Base-by-base conservation (phyloP, 2,113 vertebrate genomes). In the Panthera uncia region DNA sequence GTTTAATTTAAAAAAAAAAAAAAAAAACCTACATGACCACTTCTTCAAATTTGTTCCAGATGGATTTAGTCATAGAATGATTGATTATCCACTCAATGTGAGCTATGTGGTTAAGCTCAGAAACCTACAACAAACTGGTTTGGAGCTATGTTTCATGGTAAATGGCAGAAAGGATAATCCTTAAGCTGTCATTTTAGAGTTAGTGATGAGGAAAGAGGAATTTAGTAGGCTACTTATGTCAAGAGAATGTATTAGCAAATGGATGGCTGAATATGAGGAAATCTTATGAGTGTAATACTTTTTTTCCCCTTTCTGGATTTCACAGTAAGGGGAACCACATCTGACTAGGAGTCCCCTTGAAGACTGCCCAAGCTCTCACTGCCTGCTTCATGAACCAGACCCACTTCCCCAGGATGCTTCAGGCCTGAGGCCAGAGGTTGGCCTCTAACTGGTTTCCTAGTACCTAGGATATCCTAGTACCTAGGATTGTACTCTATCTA, bases 41-140 rank as follows among this genome's bases (percentile, higher is more conserved):
- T 95, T 98, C 88, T 98, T 98, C 95, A 98, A 97, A 98, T 98
- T 97, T 95, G 93, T 98, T 98, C 98, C 98, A 99, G 98, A 98
- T 95, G 98, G 97, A 80, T 98, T 98, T 96, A 93, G 98, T 98
- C 98, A 95, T 82, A 91, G 89, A 78, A 80, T 93, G 97, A 97
- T 1, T 92, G 97, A 98, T 97, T 88, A 97, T 92, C 96, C 98
- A 82, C 96, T 98, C 0, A 1, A 95, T 98, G 69, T 95, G 96
- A 97, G 97, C 50, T 82, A 89, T 96, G 97, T 96, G 88, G 82
- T 95, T 98, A 71, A 96, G 10, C 86, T 97, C 55, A 55, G 93
- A 98, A 91, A 91, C 83, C 96, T 89, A 36, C 52, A 97, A 92
- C 80, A 87, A 89, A 89, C 94, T 98, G 96, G 79, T 96, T 95